Base-by-base conservation (phyloP, 2,113 vertebrate species). In the Cairina moschata region DNA sequence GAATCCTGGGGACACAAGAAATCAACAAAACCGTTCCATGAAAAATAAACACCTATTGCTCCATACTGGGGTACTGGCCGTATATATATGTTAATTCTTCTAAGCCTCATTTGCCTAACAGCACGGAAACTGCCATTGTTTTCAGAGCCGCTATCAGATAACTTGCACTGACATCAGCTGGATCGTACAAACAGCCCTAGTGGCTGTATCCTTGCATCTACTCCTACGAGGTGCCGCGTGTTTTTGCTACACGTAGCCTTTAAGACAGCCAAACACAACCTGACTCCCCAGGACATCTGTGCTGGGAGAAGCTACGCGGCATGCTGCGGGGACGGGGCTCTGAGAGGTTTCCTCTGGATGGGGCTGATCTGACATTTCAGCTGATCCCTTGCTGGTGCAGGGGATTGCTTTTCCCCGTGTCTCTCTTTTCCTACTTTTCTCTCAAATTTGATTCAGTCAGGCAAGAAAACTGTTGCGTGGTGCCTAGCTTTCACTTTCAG, bases 111-210 rank as follows among this genome's bases (percentile, higher is more conserved):
- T 94, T 95, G 85, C 85, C 60, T 91, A 90, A 88, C 63, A 86
- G 78, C 87, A 74, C 67, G 91, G 94, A 91, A 94, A 96, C 59
- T 68, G 68, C 8, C 59, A 88, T 72, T 68, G 42, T 67, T 81
- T 88, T 48, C 88, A 86, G 78, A 86, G 66, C 88, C 75, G 88
- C 91, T 95, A 77, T 94, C 93, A 78, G 90, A 80, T 90, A 83
- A 71, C 87, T 52, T 52, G 67, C 88, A 74, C n/a, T 80, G 2
- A 92, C 84, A 67, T 85, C 63, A 85, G 71, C n/a, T 74, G 87
- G 90, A 58, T 50, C 67, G 13, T 46, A 31, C 76, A 66, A 88
- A 56, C 60, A 83, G 68, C 52, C 91, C 48, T n/a, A 59, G 82
- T 38, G 74, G 62, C 74, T 17, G 16, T 31, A 34, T 40, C n/a